Evolutionary conservation across 1,140 invertebrate species (phyloP), one percentile per base, ranked within the genome.

Genomic region (Penaeus japonicus): DNA sequence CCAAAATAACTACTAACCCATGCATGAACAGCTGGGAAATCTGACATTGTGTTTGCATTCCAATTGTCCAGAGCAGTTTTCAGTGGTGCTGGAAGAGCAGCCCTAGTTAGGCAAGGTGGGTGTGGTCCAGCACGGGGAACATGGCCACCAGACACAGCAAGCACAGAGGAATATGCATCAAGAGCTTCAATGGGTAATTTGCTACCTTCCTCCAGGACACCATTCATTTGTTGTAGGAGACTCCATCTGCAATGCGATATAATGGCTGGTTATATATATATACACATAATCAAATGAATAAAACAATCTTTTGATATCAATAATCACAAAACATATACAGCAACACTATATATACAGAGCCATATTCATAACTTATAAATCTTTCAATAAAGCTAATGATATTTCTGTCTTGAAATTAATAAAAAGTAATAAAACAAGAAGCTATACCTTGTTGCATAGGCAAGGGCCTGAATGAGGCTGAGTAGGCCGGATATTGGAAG

Each of bases 211-310:
- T 94, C 93, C 5, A 92, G 92, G 30, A 94, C 93, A 90, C 94
- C 93, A 89, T 92, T 92, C 59, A 94, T 92, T 83, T 94, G 92
- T 88, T 94, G 93, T 22, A 95, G 92, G 57, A 95, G 91, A 90
- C 92, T 94, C 18, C 93, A 94, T 55, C 93, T 93, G 73, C 92
- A 57, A 78, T 47, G 80, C 87, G 20, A 70, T 70, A n/a, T 1
- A 70, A 17, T 24, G 30, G 12, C 62, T 15, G 30, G 5, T 70
- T 70, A 70, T n/a, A 30, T 0, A 22, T n/a, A n/a, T n/a, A n/a
- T n/a, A n/a, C n/a, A n/a, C n/a, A n/a, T n/a, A n/a, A n/a, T n/a
- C n/a, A n/a, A n/a, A n/a, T n/a, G n/a, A n/a, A n/a, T n/a, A 24
- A 73, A 24, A 73, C 65, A 73, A 73, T 24, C 65, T 4, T 30